phyloP scores from a whole-genome alignment of 1,140 invertebrate genomes.

The Drosophila gunungcola region DNA sequence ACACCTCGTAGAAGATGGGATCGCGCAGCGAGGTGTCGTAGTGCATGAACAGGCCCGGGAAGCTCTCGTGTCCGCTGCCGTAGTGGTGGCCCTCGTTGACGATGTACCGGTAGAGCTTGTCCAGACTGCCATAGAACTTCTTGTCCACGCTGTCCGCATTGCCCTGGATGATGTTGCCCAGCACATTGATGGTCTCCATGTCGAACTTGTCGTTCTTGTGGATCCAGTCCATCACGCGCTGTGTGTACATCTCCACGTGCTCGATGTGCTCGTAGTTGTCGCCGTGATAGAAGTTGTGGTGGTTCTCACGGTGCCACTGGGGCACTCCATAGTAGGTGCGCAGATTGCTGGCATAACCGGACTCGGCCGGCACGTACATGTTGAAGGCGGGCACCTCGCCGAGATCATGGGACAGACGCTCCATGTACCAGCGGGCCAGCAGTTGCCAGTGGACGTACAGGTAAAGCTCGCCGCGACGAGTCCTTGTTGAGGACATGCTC shows the following conservation, averaged over 20 bases:
- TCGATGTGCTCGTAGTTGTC: constrained; percentile 85
- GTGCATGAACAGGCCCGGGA: constrained; percentile 86
- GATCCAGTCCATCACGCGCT: constrained; percentile 88
- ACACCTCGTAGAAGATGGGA: constrained; percentile 88
- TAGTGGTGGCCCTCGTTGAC: constrained; percentile 83
- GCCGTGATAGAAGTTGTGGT: constrained; percentile 85
- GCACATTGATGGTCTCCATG: constrained; percentile 85
- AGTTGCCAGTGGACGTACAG: constrained; percentile 88
- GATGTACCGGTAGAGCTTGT: constrained; percentile 80
- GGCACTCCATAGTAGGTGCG: constrained; percentile 87
- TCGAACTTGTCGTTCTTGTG: constrained; percentile 86
- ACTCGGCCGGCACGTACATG: constrained; percentile 85
- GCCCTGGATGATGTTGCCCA: constrained; percentile 87
- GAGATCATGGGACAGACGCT: constrained; percentile 87
- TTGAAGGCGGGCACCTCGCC: constrained; percentile 88
- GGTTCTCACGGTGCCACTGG: constrained; percentile 87
- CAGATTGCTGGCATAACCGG: constrained; percentile 88
- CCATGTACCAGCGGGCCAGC: constrained; percentile 88
- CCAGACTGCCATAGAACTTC: constrained; percentile 85
- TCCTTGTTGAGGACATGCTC: constrained; percentile 85
- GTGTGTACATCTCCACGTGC: constrained; percentile 85
- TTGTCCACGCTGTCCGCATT: constrained; percentile 85
- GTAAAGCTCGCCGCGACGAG: constrained; percentile 88
- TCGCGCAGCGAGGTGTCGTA: constrained; percentile 88
- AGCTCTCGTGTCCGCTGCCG: constrained; percentile 75